Conservation (phyloP, 2,113 vertebrate species). For the Atherinomorus stipes region DNA sequence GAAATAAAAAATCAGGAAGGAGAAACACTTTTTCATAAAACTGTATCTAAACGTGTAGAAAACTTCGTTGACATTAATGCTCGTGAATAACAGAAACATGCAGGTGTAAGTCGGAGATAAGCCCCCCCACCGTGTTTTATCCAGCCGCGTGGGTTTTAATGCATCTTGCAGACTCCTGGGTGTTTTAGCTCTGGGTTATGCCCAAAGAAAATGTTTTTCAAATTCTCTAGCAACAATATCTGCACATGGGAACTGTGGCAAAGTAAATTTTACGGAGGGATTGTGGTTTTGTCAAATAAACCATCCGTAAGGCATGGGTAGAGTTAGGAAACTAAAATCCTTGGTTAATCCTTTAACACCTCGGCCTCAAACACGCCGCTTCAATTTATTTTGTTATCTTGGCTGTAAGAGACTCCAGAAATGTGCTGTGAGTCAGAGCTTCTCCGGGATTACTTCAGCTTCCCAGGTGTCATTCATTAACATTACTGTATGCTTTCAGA, state of each 20-base stretch:
- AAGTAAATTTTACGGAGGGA: background rate
- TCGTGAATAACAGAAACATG: background rate
- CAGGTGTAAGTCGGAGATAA: background rate
- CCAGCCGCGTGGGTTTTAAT: background rate
- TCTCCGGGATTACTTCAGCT: background rate
- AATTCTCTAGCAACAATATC: background rate
- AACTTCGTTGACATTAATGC: too few species aligned
- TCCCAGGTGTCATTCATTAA: background rate
- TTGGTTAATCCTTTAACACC: background rate
- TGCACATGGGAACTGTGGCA: background rate
- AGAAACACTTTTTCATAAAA: too few species aligned
- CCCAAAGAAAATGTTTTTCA: conserved; percentile 3
- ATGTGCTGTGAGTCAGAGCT: background rate
- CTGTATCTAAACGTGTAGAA: too few species aligned
- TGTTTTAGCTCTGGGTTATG: background rate
- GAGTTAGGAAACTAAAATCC: background rate
- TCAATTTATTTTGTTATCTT: background rate
- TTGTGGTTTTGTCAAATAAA: conserved; percentile 7
- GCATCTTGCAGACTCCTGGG: background rate
- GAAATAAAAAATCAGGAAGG: too few species aligned
- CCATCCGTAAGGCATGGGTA: background rate
- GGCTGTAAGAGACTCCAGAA: background rate
- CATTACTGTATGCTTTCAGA: background rate
- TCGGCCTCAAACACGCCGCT: background rate
- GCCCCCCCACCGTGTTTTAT: background rate